Base-by-base conservation (phyloP, 2,113 vertebrate genomes). In the Percopsis transmontana region DNA sequence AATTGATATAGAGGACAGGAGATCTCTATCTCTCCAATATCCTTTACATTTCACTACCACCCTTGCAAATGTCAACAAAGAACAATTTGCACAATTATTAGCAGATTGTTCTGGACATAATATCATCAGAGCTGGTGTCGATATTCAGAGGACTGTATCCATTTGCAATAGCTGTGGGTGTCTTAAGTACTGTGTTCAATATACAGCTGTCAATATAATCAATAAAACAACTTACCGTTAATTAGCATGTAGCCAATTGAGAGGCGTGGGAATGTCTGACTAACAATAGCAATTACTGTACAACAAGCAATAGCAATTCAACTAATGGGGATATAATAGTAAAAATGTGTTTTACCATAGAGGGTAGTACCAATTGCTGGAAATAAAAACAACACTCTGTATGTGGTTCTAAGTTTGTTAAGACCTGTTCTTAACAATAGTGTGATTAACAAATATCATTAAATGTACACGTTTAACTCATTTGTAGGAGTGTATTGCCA, bases 141-240 rank as follows among this genome's bases (percentile, higher is more conserved):
- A 81, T 81, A 77, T 91, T 90, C 88, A 82, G 77, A 56, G 73
- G 81, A 57, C 66, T 86, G 77, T 70, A 74, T 54, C 62, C 33
- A 21, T 53, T 64, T 65, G 60, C 72, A 73, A 82, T 85, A 82
- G 81, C 69, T 64, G 79, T 62, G 76, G 21, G 56, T 76, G 67
- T 67, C 77, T 77, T 88, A 84, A 90, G 85, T 85, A 70, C 81
- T 77, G 68, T 77, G 77, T 84, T 86, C 84, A 85, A 90, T 90
- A 83, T 87, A 84, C 83, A n/a, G n/a, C 74, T 50, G 77, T 79
- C 70, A 84, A 67, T 65, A 66, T 88, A 88, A 93, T 93, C 92
- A 90, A 91, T 92, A 81, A 68, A 39, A 58, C 78, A 66, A 85
- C 89, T 90, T 66, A 85, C 27, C 63, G 72, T 76, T 86, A 88